Conservation (phyloP, 2,888 invertebrate species). For the Automeris io region DNA sequence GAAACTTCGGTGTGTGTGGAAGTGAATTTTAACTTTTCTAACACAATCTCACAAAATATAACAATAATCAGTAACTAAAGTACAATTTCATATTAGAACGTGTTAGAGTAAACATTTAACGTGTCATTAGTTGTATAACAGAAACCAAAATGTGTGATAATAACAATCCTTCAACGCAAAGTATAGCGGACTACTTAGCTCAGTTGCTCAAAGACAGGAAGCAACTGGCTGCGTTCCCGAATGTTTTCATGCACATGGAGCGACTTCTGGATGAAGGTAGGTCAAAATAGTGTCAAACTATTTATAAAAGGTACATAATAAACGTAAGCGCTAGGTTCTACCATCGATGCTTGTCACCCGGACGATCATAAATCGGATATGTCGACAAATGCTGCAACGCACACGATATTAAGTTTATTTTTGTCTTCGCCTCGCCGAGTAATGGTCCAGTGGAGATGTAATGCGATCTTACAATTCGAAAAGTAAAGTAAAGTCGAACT, state of each 20-base stretch:
- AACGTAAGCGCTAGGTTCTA: slow-evolving; percentile 35
- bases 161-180: slow-evolving; percentile 88
- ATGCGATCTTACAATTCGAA: slow-evolving; percentile 69
- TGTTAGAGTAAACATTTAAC: slow-evolving; percentile 64
- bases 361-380: slow-evolving; percentile 66
- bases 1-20: slow-evolving; percentile 74
- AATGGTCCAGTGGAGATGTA: slow-evolving; percentile 75
- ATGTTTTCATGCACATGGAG: slow-evolving; percentile 99
- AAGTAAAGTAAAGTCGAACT: slow-evolving; percentile 67
- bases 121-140: slow-evolving; percentile 60
- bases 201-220: slow-evolving; percentile 99
- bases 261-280: slow-evolving; percentile 99
- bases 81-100: slow-evolving; percentile 62
- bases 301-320: slow-evolving; percentile 36
- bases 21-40: slow-evolving; percentile 76
- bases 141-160: slow-evolving; percentile 75
- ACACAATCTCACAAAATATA: slow-evolving; percentile 72
- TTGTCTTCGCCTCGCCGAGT: slow-evolving; percentile 74
- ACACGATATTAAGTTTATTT: slow-evolving; percentile 76
- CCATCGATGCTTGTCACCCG: slow-evolving; percentile 58
- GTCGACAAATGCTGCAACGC: slow-evolving; percentile 72
- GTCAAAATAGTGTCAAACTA: slow-evolving; percentile 46
- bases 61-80: slow-evolving; percentile 72
- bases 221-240: slow-evolving; percentile 99
- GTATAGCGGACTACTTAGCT: slow-evolving; percentile 99